phyloP scores from a whole-genome alignment of 2,113 vertebrate genomes.

The Trematocara macrostoma region DNA sequence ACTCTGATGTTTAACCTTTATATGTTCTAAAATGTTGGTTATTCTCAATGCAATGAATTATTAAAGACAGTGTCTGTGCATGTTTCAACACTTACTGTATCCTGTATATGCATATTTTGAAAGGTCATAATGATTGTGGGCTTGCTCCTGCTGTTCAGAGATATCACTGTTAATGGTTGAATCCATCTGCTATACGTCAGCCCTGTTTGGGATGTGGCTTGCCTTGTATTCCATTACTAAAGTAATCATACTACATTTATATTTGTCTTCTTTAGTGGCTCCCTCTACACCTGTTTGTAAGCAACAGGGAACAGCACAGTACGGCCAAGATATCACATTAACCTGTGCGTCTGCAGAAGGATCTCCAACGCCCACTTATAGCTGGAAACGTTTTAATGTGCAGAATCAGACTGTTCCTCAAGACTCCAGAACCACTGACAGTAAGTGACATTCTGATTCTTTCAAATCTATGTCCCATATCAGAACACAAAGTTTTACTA shows the following conservation, averaged over 20 bases:
- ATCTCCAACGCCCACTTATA: slow-evolving; percentile 79
- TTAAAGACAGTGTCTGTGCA: neutral
- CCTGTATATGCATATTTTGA: neutral
- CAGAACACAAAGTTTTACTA: neutral
- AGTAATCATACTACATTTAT: neutral
- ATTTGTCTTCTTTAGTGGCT: neutral
- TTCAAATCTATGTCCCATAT: neutral
- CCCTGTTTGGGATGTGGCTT: neutral
- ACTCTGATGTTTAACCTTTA: neutral
- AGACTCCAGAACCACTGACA: slow-evolving; percentile 8
- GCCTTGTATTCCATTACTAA: no score
- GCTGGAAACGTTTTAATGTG: slow-evolving; percentile 70
- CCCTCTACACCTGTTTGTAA: slow-evolving; percentile 80
- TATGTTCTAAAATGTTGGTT: neutral
- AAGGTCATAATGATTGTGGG: neutral
- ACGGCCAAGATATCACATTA: slow-evolving; percentile 78
- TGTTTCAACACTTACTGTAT: neutral
- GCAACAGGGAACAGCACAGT: slow-evolving; percentile 73
- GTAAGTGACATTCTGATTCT: slow-evolving; percentile 12
- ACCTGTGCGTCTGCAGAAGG: slow-evolving; percentile 82
- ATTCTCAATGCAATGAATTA: neutral
- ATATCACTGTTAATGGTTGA: neutral
- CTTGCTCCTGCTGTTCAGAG: neutral
- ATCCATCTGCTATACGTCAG: neutral
- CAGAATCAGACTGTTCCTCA: slow-evolving; percentile 24